Evolutionary conservation across 2,888 invertebrate species (phyloP).

Genomic region (Leptinotarsa juncta): DNA sequence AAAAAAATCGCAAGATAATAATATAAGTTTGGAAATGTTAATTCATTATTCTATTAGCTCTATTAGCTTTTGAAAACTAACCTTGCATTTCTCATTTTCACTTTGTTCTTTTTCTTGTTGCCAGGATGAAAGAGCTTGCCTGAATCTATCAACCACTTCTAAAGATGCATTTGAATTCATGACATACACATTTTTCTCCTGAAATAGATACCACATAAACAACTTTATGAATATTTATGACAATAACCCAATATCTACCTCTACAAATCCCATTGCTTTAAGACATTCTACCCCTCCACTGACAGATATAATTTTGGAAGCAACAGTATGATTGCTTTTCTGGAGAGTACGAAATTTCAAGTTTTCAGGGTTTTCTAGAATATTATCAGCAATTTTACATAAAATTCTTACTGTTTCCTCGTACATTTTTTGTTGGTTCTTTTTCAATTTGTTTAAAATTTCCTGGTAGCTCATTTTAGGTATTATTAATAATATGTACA

Average conservation of each 20-base stretch:
- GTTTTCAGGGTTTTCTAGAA: conserved; percentile 56
- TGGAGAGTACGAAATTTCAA: conserved; percentile 54
- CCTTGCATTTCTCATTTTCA: conserved; percentile 5
- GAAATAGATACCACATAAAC: conserved; percentile 27
- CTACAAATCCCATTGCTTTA: conserved; percentile 59
- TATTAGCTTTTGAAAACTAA: neutral
- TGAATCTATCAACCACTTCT: conserved; percentile 40
- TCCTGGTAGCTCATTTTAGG: conserved; percentile 40
- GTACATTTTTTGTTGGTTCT: conserved; percentile 39
- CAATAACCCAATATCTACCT: conserved; percentile 48
- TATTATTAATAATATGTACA: no score
- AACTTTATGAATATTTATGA: neutral
- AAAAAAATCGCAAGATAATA: no score
- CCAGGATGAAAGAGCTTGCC: conserved; percentile 41
- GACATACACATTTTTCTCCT: conserved; percentile 47
- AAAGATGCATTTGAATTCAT: conserved; percentile 41
- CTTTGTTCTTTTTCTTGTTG: conserved; percentile 31
- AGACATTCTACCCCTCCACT: conserved; percentile 57
- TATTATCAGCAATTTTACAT: conserved; percentile 59
- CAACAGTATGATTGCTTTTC: conserved; percentile 55
- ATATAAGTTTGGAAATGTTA: no score
- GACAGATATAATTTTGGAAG: conserved; percentile 53
- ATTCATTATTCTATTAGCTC: neutral
- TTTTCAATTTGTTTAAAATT: conserved; percentile 38
- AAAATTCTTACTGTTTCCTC: conserved; percentile 49